These are phyloP conservation scores for Myxocyprinus asiaticus DNA, from an alignment of 2,113 vertebrate genomes.

Conservation along the genomic window DNA sequence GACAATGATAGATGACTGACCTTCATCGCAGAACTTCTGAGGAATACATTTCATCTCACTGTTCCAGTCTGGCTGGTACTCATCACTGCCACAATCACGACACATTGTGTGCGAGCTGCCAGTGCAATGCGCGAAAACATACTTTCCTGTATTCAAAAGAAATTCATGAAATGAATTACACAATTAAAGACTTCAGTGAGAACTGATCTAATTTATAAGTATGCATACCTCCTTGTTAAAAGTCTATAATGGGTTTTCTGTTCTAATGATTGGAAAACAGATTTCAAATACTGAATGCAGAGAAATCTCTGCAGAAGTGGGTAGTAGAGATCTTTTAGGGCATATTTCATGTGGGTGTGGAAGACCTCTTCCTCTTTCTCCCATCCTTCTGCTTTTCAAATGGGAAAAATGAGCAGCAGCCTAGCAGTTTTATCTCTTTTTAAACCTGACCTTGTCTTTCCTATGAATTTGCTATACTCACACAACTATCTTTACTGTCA, in stretches of 20 bases:
- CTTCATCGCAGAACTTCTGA: constrained; percentile 86
- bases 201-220: neutral
- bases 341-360: neutral
- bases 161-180: neutral
- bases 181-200: neutral
- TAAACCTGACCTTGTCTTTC: too few species aligned
- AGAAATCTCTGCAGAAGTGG: too few species aligned
- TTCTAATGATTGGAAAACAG: neutral
- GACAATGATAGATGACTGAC: constrained; percentile 68
- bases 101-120: constrained; percentile 73
- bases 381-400: constrained; percentile 29
- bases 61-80: constrained; percentile 88
- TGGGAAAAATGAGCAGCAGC: neutral
- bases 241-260: neutral
- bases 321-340: neutral
- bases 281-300: too few species aligned
- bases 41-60: constrained; percentile 77
- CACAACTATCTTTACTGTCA: too few species aligned
- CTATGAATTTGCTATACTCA: too few species aligned
- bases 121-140: constrained; percentile 77
- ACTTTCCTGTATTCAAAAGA: constrained; percentile 71
- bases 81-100: constrained; percentile 73
- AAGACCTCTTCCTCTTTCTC: constrained; percentile 8
- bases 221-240: too few species aligned
- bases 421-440: neutral